Evolutionary conservation across 2,888 invertebrate species (phyloP).

Genomic region (Odontomyia ornata): DNA sequence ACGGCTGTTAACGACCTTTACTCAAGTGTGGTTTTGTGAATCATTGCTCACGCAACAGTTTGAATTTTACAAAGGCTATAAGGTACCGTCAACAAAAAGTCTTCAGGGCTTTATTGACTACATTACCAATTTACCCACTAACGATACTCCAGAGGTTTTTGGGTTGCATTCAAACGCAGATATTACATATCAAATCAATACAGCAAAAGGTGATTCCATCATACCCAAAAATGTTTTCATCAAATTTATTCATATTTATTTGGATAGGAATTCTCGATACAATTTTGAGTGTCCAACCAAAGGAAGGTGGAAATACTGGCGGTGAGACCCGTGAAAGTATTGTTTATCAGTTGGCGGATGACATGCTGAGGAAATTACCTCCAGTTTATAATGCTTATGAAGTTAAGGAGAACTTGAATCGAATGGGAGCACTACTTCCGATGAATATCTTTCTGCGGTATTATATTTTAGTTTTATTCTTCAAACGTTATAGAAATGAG

Average conservation of each 20-base stretch:
- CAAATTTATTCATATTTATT: background rate
- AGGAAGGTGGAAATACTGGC: conserved; percentile 89
- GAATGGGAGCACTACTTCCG: conserved; percentile 92
- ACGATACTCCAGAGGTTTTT: conserved; percentile 94
- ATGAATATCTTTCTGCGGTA: conserved; percentile 93
- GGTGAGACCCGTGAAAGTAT: conserved; percentile 93
- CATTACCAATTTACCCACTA: conserved; percentile 83
- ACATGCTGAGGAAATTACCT: conserved; percentile 89
- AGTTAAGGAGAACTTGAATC: conserved; percentile 85
- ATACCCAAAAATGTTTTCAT: too few relatives aligned
- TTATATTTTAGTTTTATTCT: too few relatives aligned
- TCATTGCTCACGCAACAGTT: conserved; percentile 85
- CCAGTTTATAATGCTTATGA: conserved; percentile 88
- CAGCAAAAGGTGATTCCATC: conserved; percentile 84
- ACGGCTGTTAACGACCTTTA: conserved; percentile 89
- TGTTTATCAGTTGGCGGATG: conserved; percentile 90
- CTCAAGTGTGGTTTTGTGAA: conserved; percentile 95
- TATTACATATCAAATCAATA: conserved; percentile 97
- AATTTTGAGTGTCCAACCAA: conserved; percentile 95
- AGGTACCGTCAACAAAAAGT: conserved; percentile 85
- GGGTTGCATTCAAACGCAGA: conserved; percentile 97
- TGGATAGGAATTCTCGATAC: conserved; percentile 81
- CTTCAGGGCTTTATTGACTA: conserved; percentile 84
- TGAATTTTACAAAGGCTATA: conserved; percentile 93
- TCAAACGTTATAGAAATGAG: too few relatives aligned